These are phyloP conservation scores for Pterostichus madidus DNA, from an alignment of 2,888 invertebrate genomes.

Conservation along the genomic window DNA sequence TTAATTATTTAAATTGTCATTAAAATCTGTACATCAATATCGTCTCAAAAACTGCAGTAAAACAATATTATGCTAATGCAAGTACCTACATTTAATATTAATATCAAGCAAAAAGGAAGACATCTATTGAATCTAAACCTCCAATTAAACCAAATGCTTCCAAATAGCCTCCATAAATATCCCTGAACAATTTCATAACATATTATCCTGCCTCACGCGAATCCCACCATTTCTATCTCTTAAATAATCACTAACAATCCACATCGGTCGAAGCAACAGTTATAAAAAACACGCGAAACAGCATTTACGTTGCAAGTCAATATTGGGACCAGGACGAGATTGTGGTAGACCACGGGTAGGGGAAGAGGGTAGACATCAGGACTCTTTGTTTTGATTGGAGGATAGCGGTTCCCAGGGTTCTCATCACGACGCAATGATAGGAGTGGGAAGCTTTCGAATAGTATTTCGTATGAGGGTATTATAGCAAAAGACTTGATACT, in stretches of 20 bases:
- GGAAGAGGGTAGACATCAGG: background rate
- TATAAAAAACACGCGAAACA: slow-evolving; percentile 41
- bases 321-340: background rate
- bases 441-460: too few relatives aligned
- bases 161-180: slow-evolving; percentile 16
- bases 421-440: background rate
- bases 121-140: background rate
- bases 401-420: slow-evolving; percentile 6
- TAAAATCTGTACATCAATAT: too few relatives aligned
- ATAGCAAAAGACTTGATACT: too few relatives aligned
- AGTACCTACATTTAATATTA: too few relatives aligned
- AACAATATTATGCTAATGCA: too few relatives aligned
- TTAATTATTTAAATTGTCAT: too few relatives aligned
- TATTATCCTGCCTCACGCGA: slow-evolving; percentile 24
- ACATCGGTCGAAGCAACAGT: slow-evolving; percentile 32
- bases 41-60: too few relatives aligned
- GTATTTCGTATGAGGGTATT: too few relatives aligned
- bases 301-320: slow-evolving; percentile 31
- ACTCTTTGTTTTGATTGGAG: slow-evolving; percentile 35
- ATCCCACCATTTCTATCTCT: slow-evolving; percentile 41
- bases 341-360: background rate
- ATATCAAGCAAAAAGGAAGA: background rate
- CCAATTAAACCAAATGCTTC: slow-evolving; percentile 33
- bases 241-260: slow-evolving; percentile 26
- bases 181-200: background rate